Conservation (phyloP, 1,140 invertebrate species). For the Solen grandis region DNA sequence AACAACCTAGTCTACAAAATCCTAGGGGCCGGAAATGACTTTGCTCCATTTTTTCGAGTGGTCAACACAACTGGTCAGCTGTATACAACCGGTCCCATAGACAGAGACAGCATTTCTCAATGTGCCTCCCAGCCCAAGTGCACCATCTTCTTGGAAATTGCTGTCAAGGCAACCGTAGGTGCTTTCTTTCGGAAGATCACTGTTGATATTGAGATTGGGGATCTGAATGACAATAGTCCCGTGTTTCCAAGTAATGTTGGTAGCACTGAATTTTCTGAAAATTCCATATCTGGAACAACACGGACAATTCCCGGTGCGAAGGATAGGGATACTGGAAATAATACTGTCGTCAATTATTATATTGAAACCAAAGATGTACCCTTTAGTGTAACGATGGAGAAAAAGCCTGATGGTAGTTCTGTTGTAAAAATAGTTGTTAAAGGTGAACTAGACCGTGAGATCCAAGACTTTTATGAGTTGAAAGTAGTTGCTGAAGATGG, state of each 20-base stretch:
- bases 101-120: constrained; percentile 56
- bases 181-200: constrained; percentile 78
- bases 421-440: constrained; percentile 65
- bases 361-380: constrained; percentile 56
- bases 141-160: constrained; percentile 61
- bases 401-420: constrained; percentile 63
- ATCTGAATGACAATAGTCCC: constrained; percentile 95
- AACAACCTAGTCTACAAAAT: constrained; percentile 57
- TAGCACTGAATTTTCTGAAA: constrained; percentile 59
- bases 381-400: constrained; percentile 64
- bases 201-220: constrained; percentile 87
- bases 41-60: constrained; percentile 56
- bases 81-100: constrained; percentile 58
- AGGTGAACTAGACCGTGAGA: constrained; percentile 89
- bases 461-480: constrained; percentile 92
- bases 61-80: constrained; percentile 57
- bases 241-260: constrained; percentile 84
- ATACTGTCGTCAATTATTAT: constrained; percentile 67
- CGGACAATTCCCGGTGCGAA: constrained; percentile 63
- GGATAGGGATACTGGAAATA: constrained; percentile 67
- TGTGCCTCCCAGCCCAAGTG: constrained; percentile 59
- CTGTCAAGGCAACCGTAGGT: constrained; percentile 61
- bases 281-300: constrained; percentile 48
- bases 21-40: constrained; percentile 48
- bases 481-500: constrained; percentile 93